These are phyloP conservation scores for Numenius arquata DNA, from an alignment of 2,113 vertebrate species.

Conservation along the genomic window DNA sequence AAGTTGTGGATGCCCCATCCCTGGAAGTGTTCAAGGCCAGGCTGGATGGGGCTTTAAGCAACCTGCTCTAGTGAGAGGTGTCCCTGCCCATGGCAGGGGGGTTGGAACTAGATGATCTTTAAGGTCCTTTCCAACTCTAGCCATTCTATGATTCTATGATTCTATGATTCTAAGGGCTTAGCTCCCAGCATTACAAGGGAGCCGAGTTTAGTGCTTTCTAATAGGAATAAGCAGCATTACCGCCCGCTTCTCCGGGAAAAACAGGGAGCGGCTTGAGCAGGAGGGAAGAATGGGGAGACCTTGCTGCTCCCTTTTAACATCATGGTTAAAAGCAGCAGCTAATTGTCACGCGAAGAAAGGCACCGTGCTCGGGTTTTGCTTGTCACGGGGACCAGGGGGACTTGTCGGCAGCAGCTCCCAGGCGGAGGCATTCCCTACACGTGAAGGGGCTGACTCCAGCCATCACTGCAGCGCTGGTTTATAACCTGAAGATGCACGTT, in stretches of 20 bases:
- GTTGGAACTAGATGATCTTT: too few relatives aligned
- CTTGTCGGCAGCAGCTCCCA: accelerated
- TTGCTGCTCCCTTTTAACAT: background rate
- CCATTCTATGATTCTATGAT: too few relatives aligned
- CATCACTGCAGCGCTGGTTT: background rate
- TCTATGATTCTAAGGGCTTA: background rate
- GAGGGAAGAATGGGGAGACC: background rate
- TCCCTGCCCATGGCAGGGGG: too few relatives aligned
- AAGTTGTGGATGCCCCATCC: too few relatives aligned
- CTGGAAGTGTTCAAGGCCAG: too few relatives aligned
- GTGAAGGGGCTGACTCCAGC: background rate
- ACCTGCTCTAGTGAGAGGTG: too few relatives aligned
- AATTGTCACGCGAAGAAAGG: background rate
- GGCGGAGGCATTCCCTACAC: background rate
- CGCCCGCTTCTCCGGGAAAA: background rate
- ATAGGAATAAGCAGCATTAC: background rate
- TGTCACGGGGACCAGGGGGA: background rate
- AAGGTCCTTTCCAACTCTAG: too few relatives aligned
- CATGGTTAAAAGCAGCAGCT: background rate
- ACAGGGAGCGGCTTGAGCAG: background rate
- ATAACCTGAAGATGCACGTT: background rate
- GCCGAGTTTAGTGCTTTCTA: background rate
- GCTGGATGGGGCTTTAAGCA: too few relatives aligned
- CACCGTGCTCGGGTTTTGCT: accelerated
- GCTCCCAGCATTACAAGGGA: background rate